These are phyloP conservation scores for Drosophila colorata DNA, from an alignment of 2,888 invertebrate genomes.

Conservation along the genomic window DNA sequence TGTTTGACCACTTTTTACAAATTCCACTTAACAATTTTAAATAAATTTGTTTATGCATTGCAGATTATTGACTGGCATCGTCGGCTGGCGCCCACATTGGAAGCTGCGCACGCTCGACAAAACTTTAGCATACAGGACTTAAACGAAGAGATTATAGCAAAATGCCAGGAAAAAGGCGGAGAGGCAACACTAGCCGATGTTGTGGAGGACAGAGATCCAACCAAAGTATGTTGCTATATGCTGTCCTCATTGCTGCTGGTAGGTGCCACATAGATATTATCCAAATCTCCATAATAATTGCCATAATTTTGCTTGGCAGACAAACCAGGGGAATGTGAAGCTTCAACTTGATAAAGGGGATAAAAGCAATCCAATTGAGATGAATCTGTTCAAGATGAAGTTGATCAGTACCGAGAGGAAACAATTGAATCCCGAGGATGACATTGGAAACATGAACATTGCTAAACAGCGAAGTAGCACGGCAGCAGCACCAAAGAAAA, in stretches of 20 bases:
- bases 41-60: background rate
- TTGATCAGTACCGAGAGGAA: conserved; percentile 72
- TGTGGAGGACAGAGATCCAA: conserved; percentile 75
- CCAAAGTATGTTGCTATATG: conserved; percentile 73
- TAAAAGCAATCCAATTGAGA: conserved; percentile 61
- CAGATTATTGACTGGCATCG: conserved; percentile 83
- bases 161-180: conserved; percentile 56
- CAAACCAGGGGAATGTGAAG: conserved; percentile 78
- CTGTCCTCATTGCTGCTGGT: conserved; percentile 82
- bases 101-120: conserved; percentile 81
- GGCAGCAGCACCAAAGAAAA: background rate
- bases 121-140: conserved; percentile 83
- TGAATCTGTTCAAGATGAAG: conserved; percentile 68
- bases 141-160: conserved; percentile 80
- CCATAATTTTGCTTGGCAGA: conserved; percentile 53
- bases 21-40: background rate
- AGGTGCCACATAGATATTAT: conserved; percentile 24
- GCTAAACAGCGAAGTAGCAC: background rate
- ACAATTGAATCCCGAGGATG: conserved; percentile 81
- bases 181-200: conserved; percentile 70
- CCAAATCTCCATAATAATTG: background rate
- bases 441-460: conserved; percentile 72
- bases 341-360: conserved; percentile 55
- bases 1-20: background rate
- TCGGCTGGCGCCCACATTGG: conserved; percentile 79